phyloP scores from a whole-genome alignment of 2,888 invertebrate genomes.

The Pseudococcus viburni region DNA sequence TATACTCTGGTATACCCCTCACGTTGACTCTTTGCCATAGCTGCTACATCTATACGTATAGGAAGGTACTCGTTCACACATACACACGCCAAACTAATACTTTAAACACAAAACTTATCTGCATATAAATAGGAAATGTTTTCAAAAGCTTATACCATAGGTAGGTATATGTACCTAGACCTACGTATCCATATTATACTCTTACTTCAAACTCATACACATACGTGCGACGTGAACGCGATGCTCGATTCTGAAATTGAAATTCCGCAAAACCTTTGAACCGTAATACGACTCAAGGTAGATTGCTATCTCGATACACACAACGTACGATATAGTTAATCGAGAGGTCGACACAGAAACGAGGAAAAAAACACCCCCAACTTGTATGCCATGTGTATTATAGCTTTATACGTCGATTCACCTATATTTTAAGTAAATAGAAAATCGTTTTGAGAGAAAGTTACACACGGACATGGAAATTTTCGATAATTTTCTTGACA shows the following conservation, averaged over 20 bases:
- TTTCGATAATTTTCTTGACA: not conserved
- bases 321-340: constrained; percentile 37
- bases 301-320: constrained; percentile 20
- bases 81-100: constrained; percentile 38
- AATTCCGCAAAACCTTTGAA: constrained; percentile 60
- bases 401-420: not conserved
- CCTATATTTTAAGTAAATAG: not conserved
- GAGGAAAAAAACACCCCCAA: not conserved
- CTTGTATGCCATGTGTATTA: not conserved
- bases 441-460: not conserved
- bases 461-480: not conserved
- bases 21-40: not conserved
- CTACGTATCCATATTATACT: constrained; percentile 9
- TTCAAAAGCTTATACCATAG: constrained; percentile 54
- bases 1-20: not conserved
- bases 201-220: not conserved
- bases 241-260: constrained; percentile 58
- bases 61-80: constrained; percentile 21
- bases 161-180: constrained; percentile 26
- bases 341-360: constrained; percentile 24
- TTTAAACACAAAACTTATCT: constrained; percentile 62
- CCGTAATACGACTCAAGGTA: constrained; percentile 54
- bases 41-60: not conserved
- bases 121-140: constrained; percentile 62
- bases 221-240: not conserved